Percentiles rank a stretch among this genome's conserved stretches.
These are phyloP conservation scores for Bombus superbus DNA, from an alignment of 1,140 invertebrate species.

Conservation along the genomic window DNA sequence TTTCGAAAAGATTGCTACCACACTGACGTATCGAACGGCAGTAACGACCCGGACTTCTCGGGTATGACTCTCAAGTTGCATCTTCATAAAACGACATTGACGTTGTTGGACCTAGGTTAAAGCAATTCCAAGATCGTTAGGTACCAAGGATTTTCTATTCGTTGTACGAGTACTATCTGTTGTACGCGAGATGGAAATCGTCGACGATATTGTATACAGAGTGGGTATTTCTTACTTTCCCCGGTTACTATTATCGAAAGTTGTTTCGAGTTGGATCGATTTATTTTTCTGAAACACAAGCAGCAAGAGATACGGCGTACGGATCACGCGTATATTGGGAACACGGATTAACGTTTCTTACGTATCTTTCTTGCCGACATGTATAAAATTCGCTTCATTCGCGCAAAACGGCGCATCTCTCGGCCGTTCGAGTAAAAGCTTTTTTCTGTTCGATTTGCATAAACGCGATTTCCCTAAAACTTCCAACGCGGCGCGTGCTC, in stretches of 20 bases:
- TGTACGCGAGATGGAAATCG: no score
- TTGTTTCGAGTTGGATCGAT: no score
- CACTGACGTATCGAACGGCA: neutral
- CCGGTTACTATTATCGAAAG: no score
- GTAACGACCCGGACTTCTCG: neutral
- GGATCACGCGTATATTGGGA: no score
- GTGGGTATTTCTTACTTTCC: no score
- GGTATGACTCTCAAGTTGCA: neutral
- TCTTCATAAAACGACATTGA: no score
- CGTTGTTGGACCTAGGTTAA: neutral
- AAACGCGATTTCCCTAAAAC: neutral
- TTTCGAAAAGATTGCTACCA: conserved; percentile 10
- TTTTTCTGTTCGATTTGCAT: conserved; percentile 43
- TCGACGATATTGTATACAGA: no score
- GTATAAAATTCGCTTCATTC: neutral
- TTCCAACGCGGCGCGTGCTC: neutral
- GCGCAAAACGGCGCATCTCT: neutral
- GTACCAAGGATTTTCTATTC: neutral
- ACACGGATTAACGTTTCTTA: neutral
- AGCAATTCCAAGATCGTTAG: neutral
- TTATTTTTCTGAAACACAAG: no score
- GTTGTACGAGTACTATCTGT: no score
- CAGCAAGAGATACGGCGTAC: no score
- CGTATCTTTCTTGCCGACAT: neutral
- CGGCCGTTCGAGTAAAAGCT: conserved; percentile 34